Percentiles rank a stretch among this genome's conserved stretches.
Evolutionary conservation across 1,140 invertebrate species (phyloP).

Genomic region (Melanaphis sacchari): DNA sequence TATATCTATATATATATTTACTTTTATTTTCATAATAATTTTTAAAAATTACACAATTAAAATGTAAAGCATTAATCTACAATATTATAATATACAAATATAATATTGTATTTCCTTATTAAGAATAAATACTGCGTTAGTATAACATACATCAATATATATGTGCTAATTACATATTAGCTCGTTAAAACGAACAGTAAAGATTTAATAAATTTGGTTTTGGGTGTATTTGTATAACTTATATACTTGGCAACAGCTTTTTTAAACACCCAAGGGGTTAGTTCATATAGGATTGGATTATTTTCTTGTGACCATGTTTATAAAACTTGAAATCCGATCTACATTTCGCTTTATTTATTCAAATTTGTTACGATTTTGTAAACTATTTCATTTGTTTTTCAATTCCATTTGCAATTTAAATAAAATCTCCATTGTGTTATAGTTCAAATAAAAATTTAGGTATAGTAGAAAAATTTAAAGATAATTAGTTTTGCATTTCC

Average conservation of each 20-base stretch:
- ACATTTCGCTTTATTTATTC: constrained; percentile 41
- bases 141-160: constrained; percentile 8
- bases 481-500: not conserved
- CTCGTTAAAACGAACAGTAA: not conserved
- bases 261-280: constrained; percentile 37
- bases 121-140: not conserved
- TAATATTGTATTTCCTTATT: not conserved
- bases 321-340: constrained; percentile 41
- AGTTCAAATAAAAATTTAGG: not conserved
- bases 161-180: not conserved
- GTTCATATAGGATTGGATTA: not conserved
- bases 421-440: constrained; percentile 28
- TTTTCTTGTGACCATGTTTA: not conserved
- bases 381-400: constrained; percentile 53
- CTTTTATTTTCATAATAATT: not conserved
- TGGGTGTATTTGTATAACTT: constrained; percentile 3
- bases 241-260: constrained; percentile 16
- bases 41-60: not conserved
- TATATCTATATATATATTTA: not conserved
- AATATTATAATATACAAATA: not conserved
- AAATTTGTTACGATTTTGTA: constrained; percentile 46
- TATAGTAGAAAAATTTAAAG: not conserved
- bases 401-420: constrained; percentile 37
- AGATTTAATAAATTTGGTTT: constrained; percentile 28
- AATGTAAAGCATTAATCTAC: not conserved